Evolutionary conservation across 92 coral and sea anemone genomes (phyloP).

Genomic region (Zoanthus solanderi): DNA sequence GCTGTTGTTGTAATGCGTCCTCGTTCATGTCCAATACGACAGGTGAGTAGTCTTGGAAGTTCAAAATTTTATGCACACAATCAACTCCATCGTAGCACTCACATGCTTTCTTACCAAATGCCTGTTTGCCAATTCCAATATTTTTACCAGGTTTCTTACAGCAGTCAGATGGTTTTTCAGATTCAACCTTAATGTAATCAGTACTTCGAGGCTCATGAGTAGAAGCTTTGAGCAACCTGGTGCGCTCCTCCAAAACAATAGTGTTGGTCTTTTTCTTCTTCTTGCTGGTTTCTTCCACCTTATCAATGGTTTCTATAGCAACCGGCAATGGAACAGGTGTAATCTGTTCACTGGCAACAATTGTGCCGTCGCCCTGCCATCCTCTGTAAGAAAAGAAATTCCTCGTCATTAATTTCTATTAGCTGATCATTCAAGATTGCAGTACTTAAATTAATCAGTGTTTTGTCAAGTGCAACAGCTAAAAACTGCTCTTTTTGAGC

Average conservation of each 20-base stretch:
- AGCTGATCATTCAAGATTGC: not conserved
- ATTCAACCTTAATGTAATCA: slow-evolving; percentile 64
- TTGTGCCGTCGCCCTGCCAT: slow-evolving; percentile 35
- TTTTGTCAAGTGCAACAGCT: no score
- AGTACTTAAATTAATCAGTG: no score
- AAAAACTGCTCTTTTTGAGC: no score
- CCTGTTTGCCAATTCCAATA: slow-evolving; percentile 41
- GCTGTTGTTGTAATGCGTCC: slow-evolving; percentile 75
- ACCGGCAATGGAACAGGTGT: slow-evolving; percentile 72
- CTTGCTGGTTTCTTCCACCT: slow-evolving; percentile 56
- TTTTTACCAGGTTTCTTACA: slow-evolving; percentile 7
- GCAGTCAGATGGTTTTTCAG: slow-evolving; percentile 41
- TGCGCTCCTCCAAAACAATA: slow-evolving; percentile 82
- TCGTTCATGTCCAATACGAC: slow-evolving; percentile 82
- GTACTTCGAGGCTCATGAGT: slow-evolving; percentile 64
- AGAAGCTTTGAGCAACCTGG: slow-evolving; percentile 78
- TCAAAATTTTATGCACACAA: slow-evolving; percentile 57
- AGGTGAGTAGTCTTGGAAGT: slow-evolving; percentile 69
- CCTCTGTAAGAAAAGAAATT: slow-evolving; percentile 32
- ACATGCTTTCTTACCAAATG: slow-evolving; percentile 66
- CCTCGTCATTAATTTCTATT: not conserved
- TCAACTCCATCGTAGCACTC: slow-evolving; percentile 71
- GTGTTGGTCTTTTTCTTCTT: slow-evolving; percentile 65
- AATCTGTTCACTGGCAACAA: slow-evolving; percentile 76
- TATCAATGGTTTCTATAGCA: slow-evolving; percentile 68